A percentile compares a stretch with the other conserved stretches of the same genome.
These are phyloP conservation scores for Aphis craccivora DNA, from an alignment of 1,140 invertebrate genomes.

Conservation along the genomic window DNA sequence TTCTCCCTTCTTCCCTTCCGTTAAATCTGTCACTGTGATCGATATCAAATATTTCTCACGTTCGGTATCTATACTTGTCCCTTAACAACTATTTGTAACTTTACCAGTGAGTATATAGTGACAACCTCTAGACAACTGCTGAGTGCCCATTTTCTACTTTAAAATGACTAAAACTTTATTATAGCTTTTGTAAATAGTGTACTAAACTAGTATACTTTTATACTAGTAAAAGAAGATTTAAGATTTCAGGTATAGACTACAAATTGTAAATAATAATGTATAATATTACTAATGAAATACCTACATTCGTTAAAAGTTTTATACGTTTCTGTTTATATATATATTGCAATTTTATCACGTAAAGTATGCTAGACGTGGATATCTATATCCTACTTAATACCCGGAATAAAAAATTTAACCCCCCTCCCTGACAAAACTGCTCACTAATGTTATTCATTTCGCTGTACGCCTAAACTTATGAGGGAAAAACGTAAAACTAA, in stretches of 20 bases:
- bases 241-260: neutral
- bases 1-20: neutral
- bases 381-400: neutral
- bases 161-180: neutral
- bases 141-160: neutral
- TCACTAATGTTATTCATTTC: neutral
- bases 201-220: too few species aligned
- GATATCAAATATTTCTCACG: neutral
- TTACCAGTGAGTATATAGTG: neutral
- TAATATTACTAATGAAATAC: neutral
- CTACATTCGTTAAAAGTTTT: too few species aligned
- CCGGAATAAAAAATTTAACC: neutral
- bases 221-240: neutral
- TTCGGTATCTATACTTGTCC: neutral
- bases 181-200: neutral
- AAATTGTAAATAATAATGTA: neutral
- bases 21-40: neutral
- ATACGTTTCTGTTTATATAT: too few species aligned
- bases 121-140: neutral
- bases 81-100: neutral
- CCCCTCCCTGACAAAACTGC: neutral
- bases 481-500: conserved; percentile 2
- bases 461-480: neutral
- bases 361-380: neutral
- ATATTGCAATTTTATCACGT: neutral